Evolutionary conservation across 2,888 invertebrate genomes (phyloP), one percentile per base, ranked within the genome.

Genomic region (Eilema depressum): DNA sequence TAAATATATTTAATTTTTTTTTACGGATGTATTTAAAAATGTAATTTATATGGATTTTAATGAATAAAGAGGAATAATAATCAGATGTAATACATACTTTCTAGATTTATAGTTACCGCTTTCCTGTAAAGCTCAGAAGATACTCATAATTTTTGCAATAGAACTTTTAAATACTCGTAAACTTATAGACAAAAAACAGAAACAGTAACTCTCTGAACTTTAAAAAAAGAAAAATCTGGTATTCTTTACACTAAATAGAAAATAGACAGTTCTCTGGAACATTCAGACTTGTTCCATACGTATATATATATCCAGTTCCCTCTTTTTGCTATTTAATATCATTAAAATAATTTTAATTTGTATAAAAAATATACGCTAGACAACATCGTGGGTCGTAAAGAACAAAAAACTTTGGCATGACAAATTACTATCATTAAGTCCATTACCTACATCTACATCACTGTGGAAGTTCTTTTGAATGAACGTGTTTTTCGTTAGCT

Each of bases 151-250:
- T 41, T 41, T 41, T 41, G 17, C 17, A 41, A 41, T 41, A 41
- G 5, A 41, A 41, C 2, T 41, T 17, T 41, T 41, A 47, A 20
- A 8, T 53, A 53, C 53, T n/a, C 53, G 20, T 53, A 53, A 53
- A 53, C 53, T 53, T 53, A n/a, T 53, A 53, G 53, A 53, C 53
- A 53, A 53, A n/a, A 53, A 53, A 10, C 53, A 53, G 53, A 53
- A n/a, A 53, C 53, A 53, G 53, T 53, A 20, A 53, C n/a, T 53
- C 20, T 47, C 7, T 53, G 20, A n/a, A 53, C n/a, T n/a, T 7
- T 10, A 8, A 53, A 53, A 53, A 17, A 41, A 1, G 37, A 37
- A 20, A 53, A 53, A 53, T n/a, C 53, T 53, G 53, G 53, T n/a
- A 53, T n/a, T 53, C 10, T 53, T 53, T 53, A 53, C n/a, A 53